Base-by-base conservation (phyloP, 2,888 invertebrate genomes). In the Lysandra coridon region DNA sequence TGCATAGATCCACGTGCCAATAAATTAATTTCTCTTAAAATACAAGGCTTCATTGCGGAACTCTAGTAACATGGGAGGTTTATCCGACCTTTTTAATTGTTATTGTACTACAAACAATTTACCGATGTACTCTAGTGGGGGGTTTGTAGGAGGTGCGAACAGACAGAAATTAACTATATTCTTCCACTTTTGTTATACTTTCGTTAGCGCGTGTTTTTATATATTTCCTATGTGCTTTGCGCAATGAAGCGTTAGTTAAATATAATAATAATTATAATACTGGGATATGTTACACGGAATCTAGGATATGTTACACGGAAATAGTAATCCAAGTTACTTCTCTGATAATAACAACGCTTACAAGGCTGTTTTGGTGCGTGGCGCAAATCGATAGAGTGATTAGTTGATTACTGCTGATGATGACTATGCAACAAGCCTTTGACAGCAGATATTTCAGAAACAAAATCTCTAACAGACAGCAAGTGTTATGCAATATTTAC, bases 71-170 rank as follows among this genome's bases (percentile, higher is more conserved):
- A 73, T 12, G 37, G 10, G 30, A n/a, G 73, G 40, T 33, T 69
- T 79, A 79, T 79, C 78, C 74, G 81, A 81, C 80, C 79, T 81
- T 80, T 80, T 79, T 44, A 10, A 44, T 44, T 80, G 82, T 81
- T 81, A 83, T 83, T 81, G 80, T 82, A 81, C 78, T 74, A 80
- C 78, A 82, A 80, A 84, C 83, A 84, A 84, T 83, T 81, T 82
- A 83, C 83, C 82, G 83, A 83, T 83, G 81, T 78, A 30, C 33
- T 79, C 81, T 83, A 33, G 23, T 30, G n/a, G 62, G 82, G 82
- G 83, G 79, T 44, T 37, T 79, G 82, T 83, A 81, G 82, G 82
- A 81, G 82, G 53, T 37, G 40, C 12, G 49, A 75, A 75, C 30
- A 62, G 10, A 60, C 75, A 79, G 40, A 62, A 79, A 44, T 79